Evolutionary conservation across 2,797 vertebrate genomes (phyloP), one percentile per base, ranked within the genome.

Genomic region (Enteromius afrohamiltoni): DNA sequence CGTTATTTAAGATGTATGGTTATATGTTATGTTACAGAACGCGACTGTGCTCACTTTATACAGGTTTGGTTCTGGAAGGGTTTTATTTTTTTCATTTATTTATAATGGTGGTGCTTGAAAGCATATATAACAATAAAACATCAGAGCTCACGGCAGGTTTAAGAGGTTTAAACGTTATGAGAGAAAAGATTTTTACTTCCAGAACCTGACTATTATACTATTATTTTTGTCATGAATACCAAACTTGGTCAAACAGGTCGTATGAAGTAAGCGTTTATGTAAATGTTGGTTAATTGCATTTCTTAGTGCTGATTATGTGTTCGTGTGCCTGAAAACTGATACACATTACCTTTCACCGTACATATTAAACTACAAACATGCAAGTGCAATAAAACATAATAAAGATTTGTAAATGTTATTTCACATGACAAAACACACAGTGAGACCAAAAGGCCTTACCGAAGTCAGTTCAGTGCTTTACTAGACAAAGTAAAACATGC

Each of bases 361-460:
- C 29, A 6, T 31, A 16, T 29, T 73, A 75, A 75, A 51, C 31
- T 74, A 29, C 70, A 53, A 74, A 74, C 29, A 74, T 53, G 29
- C 2, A 51, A 74, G 51, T 76, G 73, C 73, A 76, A 76, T 76
- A 75, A 55, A 55, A 75, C 34, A 19, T 74, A 53, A 74, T 53
- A 53, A 14, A 49, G 2, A 19, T n/a, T 49, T 53, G 11, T 16
- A n/a, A 75, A 37, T 34, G 31, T 55, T 29, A 69, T 45, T 71
- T 26, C 10, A 80, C 23, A 70, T 10, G 29, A 29, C 17, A 60
- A 3, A 60, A 42, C 65, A 21, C 37, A 26, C 37, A 21, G 17
- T 71, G 23, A 3, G 51, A 71, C 37, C 67, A 37, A 81, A 62
- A 21, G 8, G 68, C 40, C 55, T 73, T 60, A 71, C 68, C 60